Evolutionary conservation across 2,113 vertebrate species (phyloP).

Genomic region (Crypturellus undulatus): DNA sequence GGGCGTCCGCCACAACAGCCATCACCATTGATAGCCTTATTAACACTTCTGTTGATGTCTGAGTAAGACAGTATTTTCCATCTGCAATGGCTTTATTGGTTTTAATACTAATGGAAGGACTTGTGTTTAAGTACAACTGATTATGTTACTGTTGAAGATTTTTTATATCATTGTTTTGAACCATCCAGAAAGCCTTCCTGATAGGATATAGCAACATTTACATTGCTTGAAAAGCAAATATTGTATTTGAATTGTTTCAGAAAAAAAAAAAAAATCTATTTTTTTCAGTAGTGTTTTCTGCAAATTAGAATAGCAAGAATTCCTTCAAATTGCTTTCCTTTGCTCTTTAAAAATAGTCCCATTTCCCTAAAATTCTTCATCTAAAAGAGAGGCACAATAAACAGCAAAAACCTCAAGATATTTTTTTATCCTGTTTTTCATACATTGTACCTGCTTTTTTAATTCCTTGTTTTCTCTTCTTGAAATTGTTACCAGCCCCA

Average conservation of each 20-base stretch:
- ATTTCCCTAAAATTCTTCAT: neutral
- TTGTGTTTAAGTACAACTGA: neutral
- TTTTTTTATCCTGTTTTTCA: neutral
- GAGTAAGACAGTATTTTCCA: neutral
- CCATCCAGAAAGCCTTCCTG: neutral
- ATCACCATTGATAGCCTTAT: neutral
- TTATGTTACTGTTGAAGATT: neutral
- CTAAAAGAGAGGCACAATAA: neutral
- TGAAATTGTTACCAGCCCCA: neutral
- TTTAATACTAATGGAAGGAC: neutral
- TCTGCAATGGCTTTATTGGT: neutral
- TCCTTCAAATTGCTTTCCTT: neutral
- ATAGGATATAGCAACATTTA: neutral
- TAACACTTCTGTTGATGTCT: neutral
- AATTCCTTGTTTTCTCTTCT: neutral
- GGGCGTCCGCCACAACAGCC: no score
- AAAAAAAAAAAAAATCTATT: neutral
- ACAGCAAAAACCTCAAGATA: neutral
- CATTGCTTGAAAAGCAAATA: neutral
- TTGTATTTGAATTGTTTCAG: neutral
- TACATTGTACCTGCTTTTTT: neutral
- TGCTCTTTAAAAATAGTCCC: neutral
- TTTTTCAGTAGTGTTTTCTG: neutral
- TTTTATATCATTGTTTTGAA: neutral
- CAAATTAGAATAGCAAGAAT: neutral